Percentiles rank a stretch among this genome's conserved stretches.
phyloP scores from a whole-genome alignment of 2,888 invertebrate species.

The Lysandra bellargus region DNA sequence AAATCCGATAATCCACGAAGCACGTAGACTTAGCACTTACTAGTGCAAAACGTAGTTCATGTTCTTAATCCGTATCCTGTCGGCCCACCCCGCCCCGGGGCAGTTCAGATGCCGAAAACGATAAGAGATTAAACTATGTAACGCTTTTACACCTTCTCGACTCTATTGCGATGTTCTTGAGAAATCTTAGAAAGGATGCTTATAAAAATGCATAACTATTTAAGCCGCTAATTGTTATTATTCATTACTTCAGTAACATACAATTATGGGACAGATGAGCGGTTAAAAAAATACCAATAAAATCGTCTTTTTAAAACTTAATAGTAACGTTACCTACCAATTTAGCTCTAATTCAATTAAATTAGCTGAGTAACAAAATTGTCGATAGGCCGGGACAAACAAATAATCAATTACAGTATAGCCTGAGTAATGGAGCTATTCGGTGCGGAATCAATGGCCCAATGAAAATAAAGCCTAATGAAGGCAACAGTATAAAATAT shows the following conservation, averaged over 20 bases:
- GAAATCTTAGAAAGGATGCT: background rate
- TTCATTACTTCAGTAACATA: background rate
- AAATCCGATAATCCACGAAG: too few relatives aligned
- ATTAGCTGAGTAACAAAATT: conserved; percentile 31
- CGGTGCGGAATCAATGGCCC: conserved; percentile 42
- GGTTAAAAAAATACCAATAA: background rate
- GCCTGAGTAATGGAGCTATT: conserved; percentile 47
- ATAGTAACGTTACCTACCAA: background rate
- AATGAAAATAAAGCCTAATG: conserved; percentile 45
- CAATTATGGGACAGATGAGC: background rate
- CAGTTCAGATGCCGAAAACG: too few relatives aligned
- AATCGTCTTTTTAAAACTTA: background rate
- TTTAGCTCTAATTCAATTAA: background rate
- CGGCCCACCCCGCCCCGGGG: too few relatives aligned
- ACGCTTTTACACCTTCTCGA: too few relatives aligned
- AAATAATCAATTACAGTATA: conserved; percentile 49
- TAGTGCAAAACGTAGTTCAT: too few relatives aligned
- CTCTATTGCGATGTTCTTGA: background rate
- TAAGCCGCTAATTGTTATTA: too few relatives aligned
- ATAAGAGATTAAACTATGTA: too few relatives aligned
- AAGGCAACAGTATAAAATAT: conserved; percentile 25
- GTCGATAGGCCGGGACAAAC: conserved; percentile 45
- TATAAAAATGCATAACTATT: too few relatives aligned
- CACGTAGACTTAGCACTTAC: too few relatives aligned
- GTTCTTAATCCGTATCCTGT: too few relatives aligned